Evolutionary conservation across 2,797 vertebrate species (phyloP).

Genomic region (Sarcophilus harrisii): DNA sequence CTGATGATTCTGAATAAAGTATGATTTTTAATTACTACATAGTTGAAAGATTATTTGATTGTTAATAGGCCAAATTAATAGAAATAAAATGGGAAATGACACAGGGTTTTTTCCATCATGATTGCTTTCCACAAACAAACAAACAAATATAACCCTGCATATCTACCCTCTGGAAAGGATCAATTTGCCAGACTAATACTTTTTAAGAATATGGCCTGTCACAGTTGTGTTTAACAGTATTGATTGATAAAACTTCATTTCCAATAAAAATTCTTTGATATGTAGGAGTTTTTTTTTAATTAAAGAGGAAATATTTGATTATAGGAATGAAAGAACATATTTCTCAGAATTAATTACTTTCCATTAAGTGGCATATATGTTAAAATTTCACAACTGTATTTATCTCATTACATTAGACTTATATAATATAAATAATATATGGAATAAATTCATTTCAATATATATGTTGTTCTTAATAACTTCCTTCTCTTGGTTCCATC

Average conservation of each 20-base stretch:
- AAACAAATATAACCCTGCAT: neutral
- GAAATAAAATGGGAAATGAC: neutral
- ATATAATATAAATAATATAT: no score
- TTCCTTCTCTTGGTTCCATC: neutral
- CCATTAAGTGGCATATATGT: neutral
- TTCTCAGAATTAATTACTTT: neutral
- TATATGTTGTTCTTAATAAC: neutral
- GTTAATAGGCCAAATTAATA: neutral
- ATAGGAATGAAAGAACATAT: neutral
- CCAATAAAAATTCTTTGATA: neutral
- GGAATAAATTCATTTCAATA: neutral
- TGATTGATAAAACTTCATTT: neutral
- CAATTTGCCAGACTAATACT: neutral
- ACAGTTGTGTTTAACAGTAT: neutral
- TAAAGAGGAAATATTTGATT: neutral
- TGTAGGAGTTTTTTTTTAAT: neutral
- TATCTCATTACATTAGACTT: neutral
- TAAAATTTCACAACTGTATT: neutral
- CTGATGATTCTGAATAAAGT: slow-evolving; percentile 27
- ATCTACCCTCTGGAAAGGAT: neutral
- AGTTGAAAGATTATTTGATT: neutral
- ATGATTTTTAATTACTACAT: neutral
- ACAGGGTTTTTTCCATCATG: neutral
- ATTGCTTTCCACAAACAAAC: neutral
- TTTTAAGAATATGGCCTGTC: neutral